These are phyloP conservation scores for Drosophila nr. perissopoda DNA, from an alignment of 2,888 invertebrate species.

Conservation along the genomic window DNA sequence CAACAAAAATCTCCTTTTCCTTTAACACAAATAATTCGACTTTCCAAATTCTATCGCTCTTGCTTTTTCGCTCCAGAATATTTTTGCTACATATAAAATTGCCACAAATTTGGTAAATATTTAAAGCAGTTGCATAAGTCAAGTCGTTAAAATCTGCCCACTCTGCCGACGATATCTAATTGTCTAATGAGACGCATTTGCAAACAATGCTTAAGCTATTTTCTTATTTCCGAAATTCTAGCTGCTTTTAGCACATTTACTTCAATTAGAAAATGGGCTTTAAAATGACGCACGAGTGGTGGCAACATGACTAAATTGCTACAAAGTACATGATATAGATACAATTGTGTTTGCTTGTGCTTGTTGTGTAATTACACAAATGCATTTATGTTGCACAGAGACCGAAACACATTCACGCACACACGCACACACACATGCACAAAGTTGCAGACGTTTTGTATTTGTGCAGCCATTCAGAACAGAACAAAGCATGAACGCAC, in stretches of 20 bases:
- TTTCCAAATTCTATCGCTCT: constrained; percentile 4
- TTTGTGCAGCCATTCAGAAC: constrained; percentile 78
- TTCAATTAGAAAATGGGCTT: constrained; percentile 58
- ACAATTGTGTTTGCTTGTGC: constrained; percentile 62
- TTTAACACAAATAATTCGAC: not conserved
- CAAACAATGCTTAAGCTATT: constrained; percentile 46
- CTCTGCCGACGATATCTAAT: constrained; percentile 1
- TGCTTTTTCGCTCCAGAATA: constrained; percentile 2
- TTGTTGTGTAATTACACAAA: constrained; percentile 77
- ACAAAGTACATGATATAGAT: constrained; percentile 63
- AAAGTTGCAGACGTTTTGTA: constrained; percentile 75
- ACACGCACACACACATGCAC: constrained; percentile 25
- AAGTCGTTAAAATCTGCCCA: constrained; percentile 18
- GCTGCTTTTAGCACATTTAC: constrained; percentile 57
- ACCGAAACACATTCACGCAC: constrained; percentile 36
- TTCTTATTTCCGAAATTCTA: constrained; percentile 42
- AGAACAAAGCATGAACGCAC: constrained; percentile 51
- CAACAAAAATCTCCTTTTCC: not conserved
- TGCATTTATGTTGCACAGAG: constrained; percentile 72
- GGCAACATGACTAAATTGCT: constrained; percentile 35
- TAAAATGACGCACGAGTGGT: constrained; percentile 30
- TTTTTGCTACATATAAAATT: constrained; percentile 1
- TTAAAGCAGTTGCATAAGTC: constrained; percentile 6
- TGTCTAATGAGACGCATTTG: constrained; percentile 53
- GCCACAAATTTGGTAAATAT: constrained; percentile 2